phyloP scores from a whole-genome alignment of 2,888 invertebrate genomes.

The Falcaria lacertinaria region DNA sequence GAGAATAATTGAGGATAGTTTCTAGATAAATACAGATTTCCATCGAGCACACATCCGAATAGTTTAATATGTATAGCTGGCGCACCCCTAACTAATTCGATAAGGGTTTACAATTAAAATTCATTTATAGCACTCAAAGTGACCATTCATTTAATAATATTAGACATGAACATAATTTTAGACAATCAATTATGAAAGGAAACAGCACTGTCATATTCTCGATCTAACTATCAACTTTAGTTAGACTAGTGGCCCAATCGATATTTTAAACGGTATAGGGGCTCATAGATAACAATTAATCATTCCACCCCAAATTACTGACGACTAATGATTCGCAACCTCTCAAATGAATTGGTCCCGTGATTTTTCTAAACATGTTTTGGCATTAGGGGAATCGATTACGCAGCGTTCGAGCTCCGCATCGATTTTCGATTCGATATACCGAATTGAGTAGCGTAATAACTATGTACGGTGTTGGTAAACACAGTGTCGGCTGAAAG shows the following conservation, averaged over 20 bases:
- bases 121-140: too few relatives aligned
- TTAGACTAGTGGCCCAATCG: slow-evolving; percentile 1
- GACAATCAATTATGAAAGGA: too few relatives aligned
- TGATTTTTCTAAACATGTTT: slow-evolving; percentile 24
- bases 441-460: slow-evolving; percentile 9
- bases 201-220: neutral
- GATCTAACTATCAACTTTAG: neutral
- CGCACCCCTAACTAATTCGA: too few relatives aligned
- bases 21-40: too few relatives aligned
- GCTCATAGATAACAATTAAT: slow-evolving; percentile 36
- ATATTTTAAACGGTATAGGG: slow-evolving; percentile 13
- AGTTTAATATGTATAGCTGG: too few relatives aligned
- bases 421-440: slow-evolving; percentile 8
- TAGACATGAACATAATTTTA: too few relatives aligned
- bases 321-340: slow-evolving; percentile 40
- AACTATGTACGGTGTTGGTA: slow-evolving; percentile 2
- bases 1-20: too few relatives aligned
- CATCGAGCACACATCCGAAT: too few relatives aligned
- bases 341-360: slow-evolving; percentile 31
- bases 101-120: too few relatives aligned
- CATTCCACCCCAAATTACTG: slow-evolving; percentile 34
- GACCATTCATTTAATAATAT: too few relatives aligned
- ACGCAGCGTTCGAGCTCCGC: slow-evolving; percentile 7
- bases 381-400: slow-evolving; percentile 13
- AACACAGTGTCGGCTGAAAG: neutral